Base-by-base conservation (phyloP, 2,113 vertebrate species). In the Tricholaema leucomelas region DNA sequence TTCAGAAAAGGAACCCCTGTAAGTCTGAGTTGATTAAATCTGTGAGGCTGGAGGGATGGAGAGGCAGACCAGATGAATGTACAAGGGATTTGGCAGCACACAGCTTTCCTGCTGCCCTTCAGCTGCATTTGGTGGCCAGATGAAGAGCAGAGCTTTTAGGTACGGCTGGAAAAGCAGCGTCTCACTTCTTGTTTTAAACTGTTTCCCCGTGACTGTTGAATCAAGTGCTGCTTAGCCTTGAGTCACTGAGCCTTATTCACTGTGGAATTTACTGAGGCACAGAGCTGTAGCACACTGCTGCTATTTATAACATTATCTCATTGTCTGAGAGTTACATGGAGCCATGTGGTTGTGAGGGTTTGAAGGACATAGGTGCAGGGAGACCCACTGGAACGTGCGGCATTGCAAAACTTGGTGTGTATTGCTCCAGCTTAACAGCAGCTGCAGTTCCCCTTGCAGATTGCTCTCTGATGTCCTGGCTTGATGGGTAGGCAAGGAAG, bases 41-140 rank as follows among this genome's bases (percentile, higher is more conserved):
- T 70, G 33, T 58, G 36, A 64, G 60, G 13, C 33, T 28, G 28
- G 31, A 75, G 35, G 21, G n/a, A 28, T 88, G 63, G 56, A 46
- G 46, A n/a, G 14, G 81, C 30, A 55, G 42, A 50, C 42, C 31
- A 30, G 73, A 55, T 1, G 10, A 52, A 52, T 2, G 2, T 21
- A 21, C 46, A 23, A 36, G n/a, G 52, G 40, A 40, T 71, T 78
- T 91, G 18, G 70, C 70, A 75, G 58, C 5, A 1, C 52, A 9
- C 38, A 50, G 52, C 54, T 35, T 83, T 67, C 81, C 74, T 64
- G 21, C 28, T 90, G 56, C 67, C 91, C 79, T 94, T 92, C 85
- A 80, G 64, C 71, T 86, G 66, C 76, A 60, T 82, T 95, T 83
- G 88, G 59, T 76, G 83, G 42, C 12, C 61, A 79, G n/a, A 81